Base-by-base conservation (phyloP, 2,888 invertebrate species). In the Parnassius smintheus region DNA sequence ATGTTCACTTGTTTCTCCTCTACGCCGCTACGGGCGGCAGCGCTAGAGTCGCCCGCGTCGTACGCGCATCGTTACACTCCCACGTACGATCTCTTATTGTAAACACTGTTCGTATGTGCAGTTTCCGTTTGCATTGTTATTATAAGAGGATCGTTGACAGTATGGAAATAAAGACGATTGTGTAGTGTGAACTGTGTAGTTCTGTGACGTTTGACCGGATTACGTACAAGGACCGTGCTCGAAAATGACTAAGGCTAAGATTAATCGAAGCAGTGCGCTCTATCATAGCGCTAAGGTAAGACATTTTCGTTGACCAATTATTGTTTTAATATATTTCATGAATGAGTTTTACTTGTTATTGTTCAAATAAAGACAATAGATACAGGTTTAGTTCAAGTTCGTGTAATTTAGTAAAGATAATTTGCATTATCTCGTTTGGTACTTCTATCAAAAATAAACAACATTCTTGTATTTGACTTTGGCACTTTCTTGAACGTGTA, bases 281-380 rank as follows among this genome's bases (percentile, higher is more conserved):
- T 95, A 94, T 83, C 95, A 96, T 86, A 94, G 95, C 77, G 94
- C 95, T 61, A 95, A 95, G 95, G 96, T 96, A 81, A 91, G 90
- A 76, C 12, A 44, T 11, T 44, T 44, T 11, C 10, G 11, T 44
- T 44, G 35, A 35, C 7, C 35, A 7, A 7, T 35, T 35, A 35
- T 7, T 35, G 35, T 35, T 45, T 12, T 10, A 45, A 45, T 12
- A 45, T 12, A 45, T 12, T 45, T 10, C 45, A 45, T 12, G 2
- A 3, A 12, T 12, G 11, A 45, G 10, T 45, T 45, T 45, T 45
- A 12, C 12, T 45, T 45, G 12, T 51, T 35, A 35, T 35, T 35
- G 7, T 35, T 35, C 35, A 35, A 25, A 25, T 25, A 25, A 35
- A 35, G 35, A 35, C 4, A 35, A 35, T 35, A 4, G 25, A 25